Conservation (phyloP, 2,113 vertebrate species). For the Menura novaehollandiae region DNA sequence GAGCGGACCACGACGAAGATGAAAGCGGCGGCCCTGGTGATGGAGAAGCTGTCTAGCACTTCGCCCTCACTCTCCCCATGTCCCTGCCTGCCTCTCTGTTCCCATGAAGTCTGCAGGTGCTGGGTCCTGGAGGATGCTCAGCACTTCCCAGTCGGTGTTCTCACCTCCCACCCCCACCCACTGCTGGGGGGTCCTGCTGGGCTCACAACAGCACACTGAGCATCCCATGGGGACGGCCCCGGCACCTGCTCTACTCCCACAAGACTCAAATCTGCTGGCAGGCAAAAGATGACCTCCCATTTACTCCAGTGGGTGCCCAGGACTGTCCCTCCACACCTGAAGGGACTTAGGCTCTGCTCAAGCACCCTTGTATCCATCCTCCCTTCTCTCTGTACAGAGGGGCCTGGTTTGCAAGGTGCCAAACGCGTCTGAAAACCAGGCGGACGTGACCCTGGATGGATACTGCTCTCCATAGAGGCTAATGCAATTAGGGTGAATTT, state of each 20-base stretch:
- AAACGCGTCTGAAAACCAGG: rapidly evolving
- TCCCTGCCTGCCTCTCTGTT: neutral
- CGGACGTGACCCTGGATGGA: neutral
- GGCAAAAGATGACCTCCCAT: neutral
- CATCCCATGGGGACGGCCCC: rapidly evolving
- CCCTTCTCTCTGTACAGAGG: neutral
- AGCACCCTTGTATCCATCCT: neutral
- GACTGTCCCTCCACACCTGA: neutral
- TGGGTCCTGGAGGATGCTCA: neutral
- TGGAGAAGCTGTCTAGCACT: neutral
- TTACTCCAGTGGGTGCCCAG: neutral
- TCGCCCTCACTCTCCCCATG: neutral
- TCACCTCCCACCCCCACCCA: no score
- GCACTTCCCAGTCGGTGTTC: rapidly evolving
- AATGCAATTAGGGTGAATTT: constrained; percentile 59
- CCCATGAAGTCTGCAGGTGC: neutral
- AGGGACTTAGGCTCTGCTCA: rapidly evolving
- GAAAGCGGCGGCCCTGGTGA: constrained; percentile 24
- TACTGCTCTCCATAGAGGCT: neutral
- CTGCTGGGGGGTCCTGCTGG: neutral
- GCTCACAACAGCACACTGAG: rapidly evolving
- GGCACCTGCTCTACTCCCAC: rapidly evolving
- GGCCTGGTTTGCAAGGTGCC: neutral
- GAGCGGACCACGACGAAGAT: constrained; percentile 17
- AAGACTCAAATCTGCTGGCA: neutral